Conservation (phyloP, 2,888 invertebrate genomes). For the Ectemnius continuus region DNA sequence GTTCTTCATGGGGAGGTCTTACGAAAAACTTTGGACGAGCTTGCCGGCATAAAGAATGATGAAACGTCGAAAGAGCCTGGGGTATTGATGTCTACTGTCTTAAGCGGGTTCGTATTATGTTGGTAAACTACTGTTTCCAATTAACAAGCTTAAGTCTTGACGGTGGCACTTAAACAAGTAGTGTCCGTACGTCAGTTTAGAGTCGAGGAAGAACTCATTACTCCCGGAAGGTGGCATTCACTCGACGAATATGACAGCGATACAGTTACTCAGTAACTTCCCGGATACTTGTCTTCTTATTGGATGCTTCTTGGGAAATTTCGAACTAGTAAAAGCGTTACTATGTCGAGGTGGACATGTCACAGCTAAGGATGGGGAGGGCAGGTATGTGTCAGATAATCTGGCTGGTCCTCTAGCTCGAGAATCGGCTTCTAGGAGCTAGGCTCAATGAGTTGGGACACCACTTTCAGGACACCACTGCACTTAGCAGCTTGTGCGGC, state of each 20-base stretch:
- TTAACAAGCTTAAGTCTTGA: too few species aligned
- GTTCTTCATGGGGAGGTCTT: slow-evolving; percentile 61
- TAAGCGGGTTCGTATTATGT: slow-evolving; percentile 54
- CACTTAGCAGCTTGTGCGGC: slow-evolving; percentile 90
- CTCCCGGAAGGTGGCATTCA: background rate
- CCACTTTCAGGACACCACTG: slow-evolving; percentile 82
- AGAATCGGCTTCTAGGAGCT: too few species aligned
- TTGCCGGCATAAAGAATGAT: slow-evolving; percentile 47
- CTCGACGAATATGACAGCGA: slow-evolving; percentile 67
- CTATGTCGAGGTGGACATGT: slow-evolving; percentile 82
- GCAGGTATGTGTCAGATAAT: slow-evolving; percentile 80
- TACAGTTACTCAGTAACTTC: slow-evolving; percentile 77
- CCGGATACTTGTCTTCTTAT: slow-evolving; percentile 81
- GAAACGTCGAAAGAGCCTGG: slow-evolving; percentile 7
- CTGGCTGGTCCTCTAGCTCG: too few species aligned
- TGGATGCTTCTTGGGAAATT: slow-evolving; percentile 82
- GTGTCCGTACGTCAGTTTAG: too few species aligned
- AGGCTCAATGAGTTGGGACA: background rate
- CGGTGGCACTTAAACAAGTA: too few species aligned
- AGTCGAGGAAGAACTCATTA: background rate
- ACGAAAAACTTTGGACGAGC: slow-evolving; percentile 58
- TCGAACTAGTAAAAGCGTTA: slow-evolving; percentile 80
- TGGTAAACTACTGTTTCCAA: too few species aligned
- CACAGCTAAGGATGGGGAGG: slow-evolving; percentile 83
- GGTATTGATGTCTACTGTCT: slow-evolving; percentile 48